Conservation (phyloP, 2,113 vertebrate genomes). For the Sinocyclocheilus anophthalmus region DNA sequence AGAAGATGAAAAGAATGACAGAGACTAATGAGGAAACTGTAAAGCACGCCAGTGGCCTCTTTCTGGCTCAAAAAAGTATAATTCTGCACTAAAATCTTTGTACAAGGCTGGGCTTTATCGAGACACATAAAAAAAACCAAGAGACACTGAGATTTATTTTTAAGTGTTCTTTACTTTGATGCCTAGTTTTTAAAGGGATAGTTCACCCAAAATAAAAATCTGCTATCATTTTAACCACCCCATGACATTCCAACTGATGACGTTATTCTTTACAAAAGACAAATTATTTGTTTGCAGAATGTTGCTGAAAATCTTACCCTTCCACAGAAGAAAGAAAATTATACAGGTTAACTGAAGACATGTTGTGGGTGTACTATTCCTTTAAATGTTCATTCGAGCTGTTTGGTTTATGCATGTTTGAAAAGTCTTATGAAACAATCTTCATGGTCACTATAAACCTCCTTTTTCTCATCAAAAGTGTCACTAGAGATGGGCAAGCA, state of each 20-base stretch:
- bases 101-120: neutral
- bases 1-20: constrained; percentile 18
- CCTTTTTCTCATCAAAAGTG: neutral
- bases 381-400: neutral
- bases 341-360: neutral
- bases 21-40: constrained; percentile 15
- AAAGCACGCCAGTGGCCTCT: neutral
- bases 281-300: neutral
- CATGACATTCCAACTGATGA: neutral
- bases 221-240: too few relatives aligned
- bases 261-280: neutral
- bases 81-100: neutral
- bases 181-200: neutral
- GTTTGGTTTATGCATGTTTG: neutral
- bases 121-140: neutral
- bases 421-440: neutral
- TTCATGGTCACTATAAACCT: neutral
- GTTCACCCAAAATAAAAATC: too few relatives aligned
- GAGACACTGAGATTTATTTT: neutral
- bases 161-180: neutral
- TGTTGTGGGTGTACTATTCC: neutral
- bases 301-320: neutral
- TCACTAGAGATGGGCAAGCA: neutral
- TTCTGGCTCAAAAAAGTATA: neutral
- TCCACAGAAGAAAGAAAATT: neutral